Percentiles rank a stretch among this genome's conserved stretches.
Evolutionary conservation across 2,797 vertebrate genomes (phyloP).

Genomic region (Ispidina picta): DNA sequence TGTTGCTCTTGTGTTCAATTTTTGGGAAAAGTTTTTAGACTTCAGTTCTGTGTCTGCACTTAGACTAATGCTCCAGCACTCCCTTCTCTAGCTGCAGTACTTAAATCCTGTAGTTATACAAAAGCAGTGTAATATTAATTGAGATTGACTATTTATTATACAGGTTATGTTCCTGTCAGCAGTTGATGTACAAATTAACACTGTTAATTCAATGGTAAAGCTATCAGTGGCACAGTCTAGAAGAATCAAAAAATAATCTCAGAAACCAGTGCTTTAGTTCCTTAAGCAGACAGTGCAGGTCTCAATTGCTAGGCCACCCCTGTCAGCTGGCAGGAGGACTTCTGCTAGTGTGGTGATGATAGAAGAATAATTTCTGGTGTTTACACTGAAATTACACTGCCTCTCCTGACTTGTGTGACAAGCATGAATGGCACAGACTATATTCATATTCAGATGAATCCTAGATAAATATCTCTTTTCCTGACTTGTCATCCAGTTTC

Average conservation of each 20-base stretch:
- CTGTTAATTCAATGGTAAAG: not conserved
- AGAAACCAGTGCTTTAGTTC: not conserved
- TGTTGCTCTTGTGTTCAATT: no score
- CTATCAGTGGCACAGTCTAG: not conserved
- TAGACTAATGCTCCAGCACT: not conserved
- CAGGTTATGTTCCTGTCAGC: not conserved
- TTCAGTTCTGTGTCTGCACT: not conserved
- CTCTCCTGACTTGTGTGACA: not conserved
- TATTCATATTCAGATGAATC: not conserved
- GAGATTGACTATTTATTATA: not conserved
- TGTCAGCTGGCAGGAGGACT: not conserved
- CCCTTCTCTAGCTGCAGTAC: not conserved
- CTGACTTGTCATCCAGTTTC: not conserved
- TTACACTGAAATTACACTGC: not conserved
- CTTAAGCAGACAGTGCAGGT: not conserved
- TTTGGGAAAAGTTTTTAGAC: not conserved
- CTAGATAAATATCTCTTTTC: not conserved
- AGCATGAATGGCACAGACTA: not conserved
- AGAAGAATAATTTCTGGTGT: not conserved
- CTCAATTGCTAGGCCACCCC: not conserved
- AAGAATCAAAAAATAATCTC: not conserved
- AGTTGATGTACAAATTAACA: not conserved
- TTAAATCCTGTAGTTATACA: not conserved
- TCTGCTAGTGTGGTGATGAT: not conserved
- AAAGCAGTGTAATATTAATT: not conserved